Evolutionary conservation across 2,113 vertebrate species (phyloP).

Genomic region (Mionectes macconnelli): DNA sequence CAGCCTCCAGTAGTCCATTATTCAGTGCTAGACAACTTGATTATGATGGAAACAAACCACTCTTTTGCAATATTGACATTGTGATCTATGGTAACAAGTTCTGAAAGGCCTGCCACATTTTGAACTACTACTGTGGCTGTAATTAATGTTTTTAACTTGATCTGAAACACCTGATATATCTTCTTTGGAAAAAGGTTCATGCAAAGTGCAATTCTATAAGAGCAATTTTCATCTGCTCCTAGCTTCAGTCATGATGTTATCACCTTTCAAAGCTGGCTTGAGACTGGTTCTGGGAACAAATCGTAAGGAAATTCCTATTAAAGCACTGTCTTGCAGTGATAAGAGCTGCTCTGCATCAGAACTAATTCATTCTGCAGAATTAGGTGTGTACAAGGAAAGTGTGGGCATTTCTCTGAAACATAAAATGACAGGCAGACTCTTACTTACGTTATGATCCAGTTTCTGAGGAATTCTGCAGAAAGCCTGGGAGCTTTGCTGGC

Average conservation of each 20-base stretch:
- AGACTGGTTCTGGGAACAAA: neutral
- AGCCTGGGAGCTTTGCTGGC: neutral
- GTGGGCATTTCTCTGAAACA: neutral
- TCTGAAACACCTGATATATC: neutral
- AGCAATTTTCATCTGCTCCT: neutral
- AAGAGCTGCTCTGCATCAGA: neutral
- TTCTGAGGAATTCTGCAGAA: neutral
- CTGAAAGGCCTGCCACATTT: neutral
- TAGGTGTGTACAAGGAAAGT: neutral
- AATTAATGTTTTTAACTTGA: neutral
- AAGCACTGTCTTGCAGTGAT: neutral
- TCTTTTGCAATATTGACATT: slow-evolving; percentile 37
- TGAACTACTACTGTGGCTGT: neutral
- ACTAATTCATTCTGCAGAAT: neutral
- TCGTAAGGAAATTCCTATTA: slow-evolving; percentile 20
- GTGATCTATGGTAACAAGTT: neutral
- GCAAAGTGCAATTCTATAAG: neutral
- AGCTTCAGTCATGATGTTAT: neutral
- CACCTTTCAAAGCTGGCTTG: neutral
- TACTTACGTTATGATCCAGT: neutral
- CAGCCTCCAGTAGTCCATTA: slow-evolving; percentile 40
- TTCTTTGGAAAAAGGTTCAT: neutral
- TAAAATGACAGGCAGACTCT: neutral
- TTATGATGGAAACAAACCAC: slow-evolving; percentile 25
- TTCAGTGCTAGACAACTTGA: slow-evolving; percentile 48